Conservation (phyloP, 2,888 invertebrate genomes). For the Allacma fusca region DNA sequence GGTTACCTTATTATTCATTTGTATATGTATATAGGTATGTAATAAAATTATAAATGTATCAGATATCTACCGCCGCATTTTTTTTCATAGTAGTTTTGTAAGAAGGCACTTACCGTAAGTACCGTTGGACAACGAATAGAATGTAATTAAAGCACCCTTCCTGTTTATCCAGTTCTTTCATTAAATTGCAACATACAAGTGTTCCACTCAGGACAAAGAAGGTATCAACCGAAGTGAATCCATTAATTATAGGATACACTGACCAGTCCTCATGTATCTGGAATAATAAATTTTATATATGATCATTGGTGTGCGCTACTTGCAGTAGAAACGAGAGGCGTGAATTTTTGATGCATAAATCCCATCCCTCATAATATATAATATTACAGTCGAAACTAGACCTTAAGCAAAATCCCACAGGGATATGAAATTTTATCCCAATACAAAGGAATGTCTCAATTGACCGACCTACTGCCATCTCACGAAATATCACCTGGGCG, state of each 20-base stretch:
- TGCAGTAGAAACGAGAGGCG: too few species aligned
- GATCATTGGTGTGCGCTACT: too few species aligned
- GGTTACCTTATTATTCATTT: neutral
- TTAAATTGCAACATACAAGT: slow-evolving; percentile 67
- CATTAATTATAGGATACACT: slow-evolving; percentile 64
- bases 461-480: too few species aligned
- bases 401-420: too few species aligned
- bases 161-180: slow-evolving; percentile 64
- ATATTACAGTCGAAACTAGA: too few species aligned
- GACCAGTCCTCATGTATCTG: neutral
- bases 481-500: too few species aligned
- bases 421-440: too few species aligned
- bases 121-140: slow-evolving; percentile 69
- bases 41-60: slow-evolving; percentile 48
- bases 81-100: too few species aligned
- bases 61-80: too few species aligned
- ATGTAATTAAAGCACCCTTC: slow-evolving; percentile 68
- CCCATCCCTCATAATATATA: too few species aligned
- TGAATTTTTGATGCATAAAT: too few species aligned
- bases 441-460: too few species aligned
- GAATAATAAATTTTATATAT: slow-evolving; percentile 63
- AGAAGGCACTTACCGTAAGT: slow-evolving; percentile 68
- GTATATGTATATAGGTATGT: neutral
- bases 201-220: slow-evolving; percentile 73
- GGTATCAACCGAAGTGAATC: slow-evolving; percentile 72